Percentiles rank a stretch among this genome's conserved stretches.
Conservation (phyloP, 2,797 vertebrate genomes). For the Poliocrania exsul region DNA sequence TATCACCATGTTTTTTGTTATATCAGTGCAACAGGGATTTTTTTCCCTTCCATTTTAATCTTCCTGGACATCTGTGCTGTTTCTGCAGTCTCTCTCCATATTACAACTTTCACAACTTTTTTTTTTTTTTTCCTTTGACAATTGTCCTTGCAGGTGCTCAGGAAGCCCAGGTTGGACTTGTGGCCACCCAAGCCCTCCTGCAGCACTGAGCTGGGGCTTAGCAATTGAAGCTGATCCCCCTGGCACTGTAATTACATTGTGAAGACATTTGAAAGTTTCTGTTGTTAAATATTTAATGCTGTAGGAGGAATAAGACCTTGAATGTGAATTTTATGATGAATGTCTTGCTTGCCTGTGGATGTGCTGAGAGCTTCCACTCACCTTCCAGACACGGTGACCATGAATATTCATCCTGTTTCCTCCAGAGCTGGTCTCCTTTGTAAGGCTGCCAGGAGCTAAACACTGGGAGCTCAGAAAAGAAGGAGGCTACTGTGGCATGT, state of each 20-base stretch:
- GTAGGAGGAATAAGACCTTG: neutral
- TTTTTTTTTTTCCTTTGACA: neutral
- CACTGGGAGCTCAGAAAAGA: neutral
- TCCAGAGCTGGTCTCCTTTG: neutral
- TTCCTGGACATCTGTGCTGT: neutral
- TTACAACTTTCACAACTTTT: neutral
- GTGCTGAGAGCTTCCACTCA: neutral
- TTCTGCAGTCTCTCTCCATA: neutral
- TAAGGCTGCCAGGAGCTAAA: neutral
- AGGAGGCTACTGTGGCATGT: neutral
- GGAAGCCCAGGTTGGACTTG: neutral
- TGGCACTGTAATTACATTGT: neutral
- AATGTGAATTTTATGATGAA: slow-evolving; percentile 29
- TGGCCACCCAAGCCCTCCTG: neutral
- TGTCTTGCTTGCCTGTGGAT: neutral
- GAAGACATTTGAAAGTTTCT: slow-evolving; percentile 12
- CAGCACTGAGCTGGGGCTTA: rapidly evolving
- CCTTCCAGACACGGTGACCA: neutral
- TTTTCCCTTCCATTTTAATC: neutral
- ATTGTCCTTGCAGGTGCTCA: neutral
- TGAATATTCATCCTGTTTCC: slow-evolving; percentile 16
- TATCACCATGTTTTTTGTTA: neutral
- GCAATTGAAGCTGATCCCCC: neutral
- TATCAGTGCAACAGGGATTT: neutral
- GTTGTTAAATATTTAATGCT: slow-evolving; percentile 50